Evolutionary conservation across 1,140 invertebrate species (phyloP).

Genomic region (Formica exsecta): DNA sequence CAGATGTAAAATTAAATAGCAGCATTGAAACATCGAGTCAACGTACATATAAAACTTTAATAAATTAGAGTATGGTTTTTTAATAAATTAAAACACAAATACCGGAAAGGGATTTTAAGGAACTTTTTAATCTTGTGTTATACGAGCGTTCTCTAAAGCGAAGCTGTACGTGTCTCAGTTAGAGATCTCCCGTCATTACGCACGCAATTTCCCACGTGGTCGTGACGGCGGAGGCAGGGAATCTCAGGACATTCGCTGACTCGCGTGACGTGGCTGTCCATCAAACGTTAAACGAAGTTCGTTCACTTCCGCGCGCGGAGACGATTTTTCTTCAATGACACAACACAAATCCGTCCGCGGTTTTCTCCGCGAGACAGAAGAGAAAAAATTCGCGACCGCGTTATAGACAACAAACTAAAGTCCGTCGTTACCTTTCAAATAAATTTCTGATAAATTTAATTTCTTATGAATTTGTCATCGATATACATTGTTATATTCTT

Average conservation of each 20-base stretch:
- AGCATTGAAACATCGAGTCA: background rate
- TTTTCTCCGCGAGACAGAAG: constrained; percentile 22
- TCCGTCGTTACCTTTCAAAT: background rate
- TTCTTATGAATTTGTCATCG: background rate
- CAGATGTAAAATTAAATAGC: no score
- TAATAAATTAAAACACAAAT: background rate
- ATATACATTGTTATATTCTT: background rate
- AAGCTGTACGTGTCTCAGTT: no score
- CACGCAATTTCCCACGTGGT: constrained; percentile 37
- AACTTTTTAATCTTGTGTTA: background rate
- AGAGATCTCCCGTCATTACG: background rate
- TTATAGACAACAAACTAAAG: background rate
- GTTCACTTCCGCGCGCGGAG: constrained; percentile 17
- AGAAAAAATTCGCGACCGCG: background rate
- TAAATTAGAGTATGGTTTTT: background rate
- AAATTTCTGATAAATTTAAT: background rate
- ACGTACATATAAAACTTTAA: background rate
- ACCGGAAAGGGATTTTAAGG: background rate
- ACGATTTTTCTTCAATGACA: constrained; percentile 42
- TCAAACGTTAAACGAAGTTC: constrained; percentile 48
- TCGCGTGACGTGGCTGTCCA: constrained; percentile 30
- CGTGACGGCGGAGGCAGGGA: background rate
- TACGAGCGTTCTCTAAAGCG: background rate
- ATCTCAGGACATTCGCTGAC: constrained; percentile 43
- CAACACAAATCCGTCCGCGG: constrained; percentile 40